Conservation (phyloP, 2,888 invertebrate genomes). For the Fabriciana adippe region DNA sequence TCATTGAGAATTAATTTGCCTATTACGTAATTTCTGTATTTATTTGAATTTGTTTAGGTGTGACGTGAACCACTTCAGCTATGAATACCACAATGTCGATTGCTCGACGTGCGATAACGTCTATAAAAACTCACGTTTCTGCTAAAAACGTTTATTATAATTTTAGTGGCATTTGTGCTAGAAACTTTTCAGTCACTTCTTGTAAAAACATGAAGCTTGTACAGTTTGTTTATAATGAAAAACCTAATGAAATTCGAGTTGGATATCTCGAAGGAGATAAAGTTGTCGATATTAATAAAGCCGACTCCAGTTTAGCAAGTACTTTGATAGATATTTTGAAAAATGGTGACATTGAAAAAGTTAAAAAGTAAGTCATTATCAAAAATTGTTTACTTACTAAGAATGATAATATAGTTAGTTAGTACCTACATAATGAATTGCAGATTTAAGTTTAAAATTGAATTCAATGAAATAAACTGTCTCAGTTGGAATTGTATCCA, state of each 20-base stretch:
- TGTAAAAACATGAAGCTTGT: constrained; percentile 85
- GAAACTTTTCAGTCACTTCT: constrained; percentile 54
- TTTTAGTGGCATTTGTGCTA: constrained; percentile 31
- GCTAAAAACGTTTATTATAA: constrained; percentile 31
- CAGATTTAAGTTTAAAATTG: too few relatives aligned
- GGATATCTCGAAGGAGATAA: constrained; percentile 85
- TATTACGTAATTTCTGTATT: constrained; percentile 34
- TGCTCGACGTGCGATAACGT: constrained; percentile 46
- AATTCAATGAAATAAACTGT: too few relatives aligned
- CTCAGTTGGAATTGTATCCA: too few relatives aligned
- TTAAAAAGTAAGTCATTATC: constrained; percentile 57
- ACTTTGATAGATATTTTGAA: constrained; percentile 74
- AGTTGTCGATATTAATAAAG: constrained; percentile 86
- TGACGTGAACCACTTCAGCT: constrained; percentile 33
- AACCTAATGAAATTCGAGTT: constrained; percentile 83
- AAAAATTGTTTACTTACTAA: neutral
- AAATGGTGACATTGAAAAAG: constrained; percentile 58
- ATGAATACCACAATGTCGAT: constrained; percentile 35
- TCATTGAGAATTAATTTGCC: neutral
- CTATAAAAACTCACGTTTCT: constrained; percentile 49
- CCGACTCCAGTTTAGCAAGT: constrained; percentile 64
- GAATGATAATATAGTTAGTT: neutral
- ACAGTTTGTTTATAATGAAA: constrained; percentile 83
- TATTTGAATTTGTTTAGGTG: constrained; percentile 25
- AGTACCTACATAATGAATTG: too few relatives aligned